These are phyloP conservation scores for Pipistrellus kuhlii DNA, from an alignment of 2,797 vertebrate species.

Conservation along the genomic window DNA sequence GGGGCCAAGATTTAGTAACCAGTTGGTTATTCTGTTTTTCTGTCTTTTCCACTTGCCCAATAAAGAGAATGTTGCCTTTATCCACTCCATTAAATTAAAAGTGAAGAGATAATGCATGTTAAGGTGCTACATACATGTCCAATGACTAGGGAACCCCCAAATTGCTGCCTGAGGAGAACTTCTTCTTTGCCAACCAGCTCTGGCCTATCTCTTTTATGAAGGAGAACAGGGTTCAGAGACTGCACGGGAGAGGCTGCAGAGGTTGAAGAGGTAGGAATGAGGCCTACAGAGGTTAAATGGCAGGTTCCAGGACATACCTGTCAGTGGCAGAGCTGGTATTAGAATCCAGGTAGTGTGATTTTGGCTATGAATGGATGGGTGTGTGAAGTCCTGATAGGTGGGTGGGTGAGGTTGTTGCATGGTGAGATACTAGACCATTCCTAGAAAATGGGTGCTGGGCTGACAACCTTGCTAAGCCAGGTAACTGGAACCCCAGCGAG, in stretches of 20 bases:
- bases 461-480: background rate
- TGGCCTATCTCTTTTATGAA: background rate
- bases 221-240: background rate
- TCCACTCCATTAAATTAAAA: background rate
- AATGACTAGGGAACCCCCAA: background rate
- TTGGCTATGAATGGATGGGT: background rate
- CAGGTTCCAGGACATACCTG: background rate
- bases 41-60: background rate
- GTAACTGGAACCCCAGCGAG: background rate
- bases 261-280: background rate
- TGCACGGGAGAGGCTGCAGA: background rate
- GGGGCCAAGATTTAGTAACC: background rate
- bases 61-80: background rate
- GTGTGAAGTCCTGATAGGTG: background rate
- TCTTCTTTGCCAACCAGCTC: background rate
- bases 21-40: background rate
- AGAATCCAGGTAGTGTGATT: background rate
- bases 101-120: background rate
- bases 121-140: background rate
- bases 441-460: background rate
- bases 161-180: background rate
- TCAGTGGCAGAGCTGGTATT: background rate
- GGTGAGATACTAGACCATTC: background rate
- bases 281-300: background rate
- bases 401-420: background rate